These are phyloP conservation scores for Engraulis encrasicolus DNA, from an alignment of 2,113 vertebrate species.

Conservation along the genomic window DNA sequence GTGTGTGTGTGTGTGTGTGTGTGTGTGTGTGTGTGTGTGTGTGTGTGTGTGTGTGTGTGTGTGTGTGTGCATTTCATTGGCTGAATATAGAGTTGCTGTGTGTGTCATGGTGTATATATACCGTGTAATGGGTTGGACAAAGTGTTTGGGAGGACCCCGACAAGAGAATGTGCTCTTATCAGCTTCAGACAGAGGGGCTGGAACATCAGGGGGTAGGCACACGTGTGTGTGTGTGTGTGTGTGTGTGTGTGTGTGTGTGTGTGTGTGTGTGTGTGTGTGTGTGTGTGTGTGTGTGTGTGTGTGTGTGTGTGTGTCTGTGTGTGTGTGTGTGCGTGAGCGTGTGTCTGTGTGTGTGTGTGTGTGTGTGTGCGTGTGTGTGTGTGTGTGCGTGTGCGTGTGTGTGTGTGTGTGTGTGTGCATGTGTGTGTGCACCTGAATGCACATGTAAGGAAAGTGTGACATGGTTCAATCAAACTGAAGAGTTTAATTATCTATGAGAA, in stretches of 20 bases:
- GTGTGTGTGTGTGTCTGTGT: not conserved
- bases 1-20: not conserved
- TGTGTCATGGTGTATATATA: not conserved
- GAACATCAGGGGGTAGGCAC: not conserved
- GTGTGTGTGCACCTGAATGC: conserved; percentile 41
- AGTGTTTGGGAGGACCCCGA: not conserved
- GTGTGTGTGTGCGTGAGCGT: conserved; percentile 26
- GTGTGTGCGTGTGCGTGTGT: not conserved
- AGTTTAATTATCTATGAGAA: conserved; percentile 28
- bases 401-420: conserved; percentile 24
- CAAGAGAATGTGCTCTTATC: not conserved
- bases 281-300: not conserved
- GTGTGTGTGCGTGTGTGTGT: conserved; percentile 38
- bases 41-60: conserved; percentile 10
- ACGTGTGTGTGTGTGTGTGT: not conserved
- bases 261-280: not conserved
- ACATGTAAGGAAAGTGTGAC: not conserved
- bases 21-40: conserved; percentile 1
- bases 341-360: not conserved
- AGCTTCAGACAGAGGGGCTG: not conserved
- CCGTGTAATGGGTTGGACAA: not conserved
- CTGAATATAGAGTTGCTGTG: not conserved
- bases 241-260: not conserved
- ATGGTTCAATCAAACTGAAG: not conserved
- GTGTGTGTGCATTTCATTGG: conserved; percentile 34